Conservation (phyloP, 2,113 vertebrate genomes). For the Oreochromis tanganicae region DNA sequence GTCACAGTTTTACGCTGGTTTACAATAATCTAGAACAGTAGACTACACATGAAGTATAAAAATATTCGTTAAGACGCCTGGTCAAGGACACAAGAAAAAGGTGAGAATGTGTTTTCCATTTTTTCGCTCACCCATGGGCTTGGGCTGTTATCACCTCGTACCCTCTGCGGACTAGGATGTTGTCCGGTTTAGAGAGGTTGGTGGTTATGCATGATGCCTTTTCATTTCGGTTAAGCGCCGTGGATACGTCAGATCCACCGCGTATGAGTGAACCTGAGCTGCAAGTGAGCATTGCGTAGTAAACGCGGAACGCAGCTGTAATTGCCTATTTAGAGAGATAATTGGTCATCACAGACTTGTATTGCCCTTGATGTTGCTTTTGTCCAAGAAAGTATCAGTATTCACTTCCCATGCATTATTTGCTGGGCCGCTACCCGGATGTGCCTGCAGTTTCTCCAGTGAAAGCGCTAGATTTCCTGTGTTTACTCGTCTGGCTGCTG, state of each 20-base stretch:
- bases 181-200: not conserved
- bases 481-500: conserved; percentile 38
- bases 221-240: not conserved
- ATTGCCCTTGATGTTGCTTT: not conserved
- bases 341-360: not conserved
- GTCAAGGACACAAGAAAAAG: conserved; percentile 42
- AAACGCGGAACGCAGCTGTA: not conserved
- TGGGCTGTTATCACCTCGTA: conserved; percentile 12
- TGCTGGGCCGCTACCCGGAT: conserved; percentile 42
- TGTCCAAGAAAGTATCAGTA: not conserved
- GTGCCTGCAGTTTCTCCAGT: conserved; percentile 49
- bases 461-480: conserved; percentile 23
- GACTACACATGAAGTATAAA: not conserved
- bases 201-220: not conserved
- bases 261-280: not conserved
- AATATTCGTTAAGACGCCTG: not conserved
- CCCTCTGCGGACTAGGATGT: conserved; percentile 12
- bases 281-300: not conserved
- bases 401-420: conserved; percentile 8
- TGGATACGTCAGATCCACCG: not conserved
- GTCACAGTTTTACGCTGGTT: not conserved
- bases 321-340: not conserved
- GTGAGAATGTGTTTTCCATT: not conserved
- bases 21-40: not conserved
- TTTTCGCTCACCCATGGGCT: not conserved